Base-by-base conservation (phyloP, 2,797 vertebrate genomes). In the Euphonia xanthogaster region DNA sequence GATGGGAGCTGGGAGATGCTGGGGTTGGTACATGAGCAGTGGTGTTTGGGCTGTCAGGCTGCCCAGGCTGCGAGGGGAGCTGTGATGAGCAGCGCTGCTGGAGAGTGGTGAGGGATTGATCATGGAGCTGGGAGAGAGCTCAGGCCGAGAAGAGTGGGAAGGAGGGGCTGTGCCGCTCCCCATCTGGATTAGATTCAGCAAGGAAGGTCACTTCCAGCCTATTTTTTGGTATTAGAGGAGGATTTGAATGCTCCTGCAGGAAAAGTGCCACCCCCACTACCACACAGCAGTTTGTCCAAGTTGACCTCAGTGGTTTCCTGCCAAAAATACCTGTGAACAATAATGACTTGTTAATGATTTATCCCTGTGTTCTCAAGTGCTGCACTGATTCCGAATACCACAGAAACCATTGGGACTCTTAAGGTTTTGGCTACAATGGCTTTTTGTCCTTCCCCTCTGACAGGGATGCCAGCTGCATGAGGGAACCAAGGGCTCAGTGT, bases 301-400 rank as follows among this genome's bases (percentile, higher is more conserved):
- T 60, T 94, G 89, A 96, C 95, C 94, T 96, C 79, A 45, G 60
- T 81, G 76, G 76, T 94, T 95, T 96, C 79, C 89, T 96, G 96
- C 93, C 95, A 96, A 90, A 96, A 96, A 93, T 94, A 95, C 89
- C 79, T 84, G 87, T 70, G 85, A 96, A 96, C 95, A 97, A 96
- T 95, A 96, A 97, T 95, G 94, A 91, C 75, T 96, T 73, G 95
- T 96, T 96, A 96, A 96, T 96, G 87, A 96, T 97, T 97, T 96
- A 97, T 96, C 93, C 91, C 40, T 37, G 62, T 45, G 66, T 87
- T 96, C 89, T 87, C 85, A 62, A 95, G 87, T 65, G 85, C 85
- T 90, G 89, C 82, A 57, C 92, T 93, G 82, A 88, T 90, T 83
- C 93, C 1, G 31, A 75, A 53, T 65, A 53, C 63, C 83, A 83